Evolutionary conservation across 2,888 invertebrate genomes (phyloP).

Genomic region (Drepana falcataria): DNA sequence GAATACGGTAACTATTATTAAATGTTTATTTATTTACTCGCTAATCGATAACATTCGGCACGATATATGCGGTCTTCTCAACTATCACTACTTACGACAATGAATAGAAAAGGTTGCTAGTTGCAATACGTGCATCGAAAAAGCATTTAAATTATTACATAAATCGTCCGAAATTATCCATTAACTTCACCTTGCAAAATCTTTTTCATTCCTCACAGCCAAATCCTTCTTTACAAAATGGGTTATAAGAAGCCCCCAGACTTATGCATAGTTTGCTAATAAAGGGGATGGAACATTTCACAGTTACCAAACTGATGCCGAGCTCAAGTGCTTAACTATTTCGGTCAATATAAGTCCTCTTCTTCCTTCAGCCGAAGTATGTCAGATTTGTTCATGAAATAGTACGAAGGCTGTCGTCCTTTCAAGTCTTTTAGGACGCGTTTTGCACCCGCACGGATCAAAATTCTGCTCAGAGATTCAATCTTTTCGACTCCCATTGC

Average conservation of each 20-base stretch:
- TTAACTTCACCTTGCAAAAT: conserved; percentile 23
- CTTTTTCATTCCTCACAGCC: conserved; percentile 24
- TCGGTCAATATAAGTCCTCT: conserved; percentile 81
- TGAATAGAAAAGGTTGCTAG: conserved; percentile 22
- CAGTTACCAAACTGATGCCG: background rate
- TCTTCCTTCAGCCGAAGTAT: conserved; percentile 91
- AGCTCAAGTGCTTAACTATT: conserved; percentile 4
- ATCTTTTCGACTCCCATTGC: conserved; percentile 93
- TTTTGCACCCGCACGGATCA: conserved; percentile 90
- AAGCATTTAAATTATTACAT: conserved; percentile 29
- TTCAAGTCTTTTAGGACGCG: conserved; percentile 91
- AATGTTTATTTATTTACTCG: conserved; percentile 18
- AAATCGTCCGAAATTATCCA: conserved; percentile 7
- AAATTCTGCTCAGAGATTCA: conserved; percentile 87
- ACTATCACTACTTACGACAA: conserved; percentile 9
- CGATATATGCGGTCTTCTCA: conserved; percentile 19
- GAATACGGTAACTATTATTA: conserved; percentile 23
- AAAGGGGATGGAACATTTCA: background rate
- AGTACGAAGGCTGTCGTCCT: conserved; percentile 93
- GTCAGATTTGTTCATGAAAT: conserved; percentile 95
- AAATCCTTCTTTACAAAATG: too few relatives aligned
- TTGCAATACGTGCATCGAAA: conserved; percentile 38
- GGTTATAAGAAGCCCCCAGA: too few relatives aligned
- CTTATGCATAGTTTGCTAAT: too few relatives aligned
- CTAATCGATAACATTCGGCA: conserved; percentile 37